Evolutionary conservation across 2,113 vertebrate species (phyloP), one percentile per base, ranked within the genome.

Genomic region (Trichomycterus rosablanca): DNA sequence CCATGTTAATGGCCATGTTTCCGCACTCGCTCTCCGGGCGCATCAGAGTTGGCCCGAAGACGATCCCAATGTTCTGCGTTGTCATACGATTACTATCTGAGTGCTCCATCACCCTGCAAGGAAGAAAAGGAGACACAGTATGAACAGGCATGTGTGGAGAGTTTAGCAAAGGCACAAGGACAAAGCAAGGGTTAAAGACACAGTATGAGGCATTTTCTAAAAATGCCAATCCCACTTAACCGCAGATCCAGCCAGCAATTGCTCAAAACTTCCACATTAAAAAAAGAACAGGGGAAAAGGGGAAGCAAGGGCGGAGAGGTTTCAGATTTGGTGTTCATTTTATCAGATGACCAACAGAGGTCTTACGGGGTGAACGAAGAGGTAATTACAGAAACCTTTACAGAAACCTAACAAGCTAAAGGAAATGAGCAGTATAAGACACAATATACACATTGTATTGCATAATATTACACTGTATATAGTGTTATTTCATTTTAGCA

Each of bases 51-150:
- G 93, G 93, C 2, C 92, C 94, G 3, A 96, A 97, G 56, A 96
- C 93, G n/a, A 96, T 95, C 54, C 91, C 92, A 18, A 96, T 86
- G 83, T 96, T 96, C 78, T 96, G 93, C 5, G 89, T 84, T 1
- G 89, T 92, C 94, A 97, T 96, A 46, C 91, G 89, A 79, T 95
- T 97, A 48, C 43, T 28, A 30, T 89, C 83, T 0, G 81, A 87
- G 45, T 64, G 70, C 30, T 88, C 86, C 78, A 90, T 84, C 71
- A 96, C 93, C 54, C 92, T 97, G 81, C 11, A 28, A 30, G 44
- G 11, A 1, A 5, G 37, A 16, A 9, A 26, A 1, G 1, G 1
- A 28, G 34, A 54, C 20, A 18, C 16, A 39, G 10, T 34, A 10
- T 55, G 16, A 37, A 46, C 28, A 26, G 26, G 26, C 5, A 20